Evolutionary conservation across 2,113 vertebrate genomes (phyloP), one percentile per base, ranked within the genome.

Genomic region (Syrrhaptes paradoxus): DNA sequence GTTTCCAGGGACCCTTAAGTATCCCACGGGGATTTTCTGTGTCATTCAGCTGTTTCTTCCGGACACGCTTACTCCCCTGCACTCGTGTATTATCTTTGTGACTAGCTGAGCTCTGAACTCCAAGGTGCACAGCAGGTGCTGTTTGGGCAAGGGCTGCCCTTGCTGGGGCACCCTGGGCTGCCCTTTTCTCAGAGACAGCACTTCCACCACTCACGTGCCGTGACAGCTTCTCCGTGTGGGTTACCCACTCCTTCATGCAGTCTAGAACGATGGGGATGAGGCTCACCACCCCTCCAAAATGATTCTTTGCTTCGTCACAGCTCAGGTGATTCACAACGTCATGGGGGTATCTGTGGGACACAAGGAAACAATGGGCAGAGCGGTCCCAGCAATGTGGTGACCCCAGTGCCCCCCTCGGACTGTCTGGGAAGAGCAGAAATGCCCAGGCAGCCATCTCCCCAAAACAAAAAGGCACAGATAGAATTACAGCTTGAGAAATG

Each of bases 281-380:
- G 95, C 98, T 99, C 85, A 98, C 98, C 77, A 98, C 96, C 0
- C 98, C 98, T 11, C 98, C 98, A 0, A 98, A 99, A 82, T 97
- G 98, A 65, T 98, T 98, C 85, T 51, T 96, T 31, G 98, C 98
- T 87, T 99, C 98, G 0, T 98, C 87, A 11, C 98, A 98, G 92
- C 98, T 98, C 80, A 99, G 98, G 88, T 97, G 97, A 78, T 98
- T 98, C 62, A 98, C 96, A 72, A 97, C 97, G 2, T 98, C 97
- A 0, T 98, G 98, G 3, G 98, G 98, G 61, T 98, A 98, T 38
- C 98, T 99, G 96, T 13, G 24, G 59, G 65, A 29, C 19, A 76
- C 28, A 7, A 65, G 63, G 80, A 63, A 68, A 58, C 34, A 28
- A 25, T 2, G 31, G 48, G 55, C 68, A 58, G 66, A 61, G 31